Base-by-base conservation (phyloP, 2,797 vertebrate species). In the Pseudotriccus pelzelni region DNA sequence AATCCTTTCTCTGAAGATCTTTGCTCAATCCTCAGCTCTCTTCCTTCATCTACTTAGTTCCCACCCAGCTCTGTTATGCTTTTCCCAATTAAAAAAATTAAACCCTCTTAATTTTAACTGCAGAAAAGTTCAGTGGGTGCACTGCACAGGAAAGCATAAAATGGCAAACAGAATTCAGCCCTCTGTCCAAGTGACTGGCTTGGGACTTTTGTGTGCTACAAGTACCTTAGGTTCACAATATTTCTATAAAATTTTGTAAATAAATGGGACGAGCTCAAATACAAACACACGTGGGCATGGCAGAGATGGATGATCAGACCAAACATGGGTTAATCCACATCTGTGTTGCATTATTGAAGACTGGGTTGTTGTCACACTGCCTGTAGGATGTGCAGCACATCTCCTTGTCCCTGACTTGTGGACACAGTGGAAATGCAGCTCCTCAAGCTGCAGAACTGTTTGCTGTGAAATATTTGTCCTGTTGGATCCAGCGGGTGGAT, bases 1-100 rank as follows among this genome's bases (percentile, higher is more conserved):
- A 94, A 89, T 78, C 68, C 60, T 79, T 90, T 53, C 25, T 72
- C 8, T 85, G 63, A 72, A 80, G 55, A 81, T 81, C 30, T 68
- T 58, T 20, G 5, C 64, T 92, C 28, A 81, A 87, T 63, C 58
- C 67, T 76, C 30, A 72, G 17, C 62, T 93, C 49, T 70, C 34
- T 73, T 68, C 63, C 86, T 89, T 85, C 74, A 66, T 77, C 75
- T 62, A 1, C 59, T 69, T 70, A 47, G 46, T 39, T 83, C 75
- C 60, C 62, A 75, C 69, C 53, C 76, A 72, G 49, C 10, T 83
- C 36, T 66, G 7, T 49, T 60, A 47, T 1, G n/a, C 8, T 64
- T 89, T 84, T 89, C 47, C 64, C 46, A 56, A 24, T 69, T 84
- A 23, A 25, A 81, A 86, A 44, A 83, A 72, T 77, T 69, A 24